These are phyloP conservation scores for Montipora capricornis DNA, from an alignment of 64 coral and sea anemone species.

Conservation along the genomic window DNA sequence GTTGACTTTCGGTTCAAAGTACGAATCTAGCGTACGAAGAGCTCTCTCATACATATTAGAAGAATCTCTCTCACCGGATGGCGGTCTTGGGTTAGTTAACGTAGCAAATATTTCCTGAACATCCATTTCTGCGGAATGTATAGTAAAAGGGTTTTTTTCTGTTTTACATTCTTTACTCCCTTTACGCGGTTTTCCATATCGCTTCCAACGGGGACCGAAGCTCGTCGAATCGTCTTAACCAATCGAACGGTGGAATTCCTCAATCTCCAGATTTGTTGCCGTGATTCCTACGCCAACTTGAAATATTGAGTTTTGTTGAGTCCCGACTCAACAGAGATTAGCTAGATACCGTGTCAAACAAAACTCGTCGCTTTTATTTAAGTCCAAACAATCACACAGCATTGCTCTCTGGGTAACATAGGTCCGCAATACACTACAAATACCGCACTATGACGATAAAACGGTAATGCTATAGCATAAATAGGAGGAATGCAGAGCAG, in stretches of 20 bases:
- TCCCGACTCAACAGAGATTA: not conserved
- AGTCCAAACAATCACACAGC: no score
- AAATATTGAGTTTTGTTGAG: not conserved
- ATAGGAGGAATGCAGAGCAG: no score
- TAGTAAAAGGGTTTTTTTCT: slow-evolving; percentile 36
- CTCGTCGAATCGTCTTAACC: slow-evolving; percentile 32
- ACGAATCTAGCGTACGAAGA: not conserved
- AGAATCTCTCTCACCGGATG: not conserved
- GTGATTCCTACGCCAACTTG: not conserved
- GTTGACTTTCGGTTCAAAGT: not conserved
- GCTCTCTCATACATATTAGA: slow-evolving; percentile 4
- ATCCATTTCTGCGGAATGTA: slow-evolving; percentile 27
- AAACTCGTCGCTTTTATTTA: no score
- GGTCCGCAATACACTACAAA: no score
- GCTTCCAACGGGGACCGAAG: slow-evolving; percentile 39
- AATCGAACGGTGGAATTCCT: slow-evolving; percentile 42
- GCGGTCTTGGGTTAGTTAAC: not conserved
- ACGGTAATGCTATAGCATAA: no score
- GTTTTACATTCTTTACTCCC: slow-evolving; percentile 49
- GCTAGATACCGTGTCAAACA: no score
- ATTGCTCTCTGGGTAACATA: no score
- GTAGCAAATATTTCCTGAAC: slow-evolving; percentile 53
- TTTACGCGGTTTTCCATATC: slow-evolving; percentile 41
- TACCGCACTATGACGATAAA: no score
- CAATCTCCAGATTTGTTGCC: slow-evolving; percentile 32